Conservation (phyloP, 2,797 vertebrate species). For the Bradypodion pumilum region DNA sequence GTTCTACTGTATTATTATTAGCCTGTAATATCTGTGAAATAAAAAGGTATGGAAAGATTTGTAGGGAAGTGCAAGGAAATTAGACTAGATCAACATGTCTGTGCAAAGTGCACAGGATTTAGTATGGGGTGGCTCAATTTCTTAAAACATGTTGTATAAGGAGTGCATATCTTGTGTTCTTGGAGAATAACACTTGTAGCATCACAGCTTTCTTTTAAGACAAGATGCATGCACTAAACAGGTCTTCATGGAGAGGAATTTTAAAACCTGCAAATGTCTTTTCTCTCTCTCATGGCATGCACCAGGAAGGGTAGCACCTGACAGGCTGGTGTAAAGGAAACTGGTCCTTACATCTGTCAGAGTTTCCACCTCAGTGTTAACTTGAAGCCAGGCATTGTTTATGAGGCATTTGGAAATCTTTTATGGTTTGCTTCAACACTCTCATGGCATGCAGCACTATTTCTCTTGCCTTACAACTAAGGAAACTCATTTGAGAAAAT, state of each 20-base stretch:
- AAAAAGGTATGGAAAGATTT: not conserved
- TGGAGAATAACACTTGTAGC: not conserved
- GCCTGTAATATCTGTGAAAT: not conserved
- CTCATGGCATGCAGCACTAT: no score
- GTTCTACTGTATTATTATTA: not conserved
- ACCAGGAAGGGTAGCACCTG: no score
- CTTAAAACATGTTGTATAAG: no score
- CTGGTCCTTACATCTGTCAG: not conserved
- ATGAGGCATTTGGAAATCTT: not conserved
- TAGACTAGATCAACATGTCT: not conserved
- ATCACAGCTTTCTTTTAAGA: not conserved
- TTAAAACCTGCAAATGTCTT: no score
- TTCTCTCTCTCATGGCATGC: no score
- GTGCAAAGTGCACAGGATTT: not conserved
- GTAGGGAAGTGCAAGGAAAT: not conserved
- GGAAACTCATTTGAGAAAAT: no score
- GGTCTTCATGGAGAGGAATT: no score
- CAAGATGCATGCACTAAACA: not conserved
- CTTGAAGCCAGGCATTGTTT: no score
- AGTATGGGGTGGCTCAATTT: no score
- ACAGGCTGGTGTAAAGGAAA: no score
- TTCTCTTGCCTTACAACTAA: not conserved
- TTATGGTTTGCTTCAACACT: not conserved
- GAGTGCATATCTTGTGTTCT: not conserved
- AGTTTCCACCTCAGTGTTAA: not conserved